Conservation (phyloP, 1,140 invertebrate species). For the Neuroterus valhalla region DNA sequence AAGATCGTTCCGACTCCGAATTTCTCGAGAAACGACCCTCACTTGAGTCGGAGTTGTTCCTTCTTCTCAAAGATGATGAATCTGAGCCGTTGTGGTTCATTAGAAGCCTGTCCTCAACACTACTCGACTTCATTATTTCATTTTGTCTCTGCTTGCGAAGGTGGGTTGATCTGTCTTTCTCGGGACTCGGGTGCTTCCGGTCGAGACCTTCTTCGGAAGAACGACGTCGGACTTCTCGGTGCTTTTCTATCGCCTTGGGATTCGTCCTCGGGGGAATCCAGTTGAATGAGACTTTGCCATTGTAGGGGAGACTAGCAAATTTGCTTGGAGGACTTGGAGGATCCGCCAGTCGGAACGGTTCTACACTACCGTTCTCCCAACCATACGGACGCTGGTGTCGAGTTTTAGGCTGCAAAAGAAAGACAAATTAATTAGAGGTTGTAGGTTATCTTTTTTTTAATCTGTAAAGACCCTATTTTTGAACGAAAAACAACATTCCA, state of each 20-base stretch:
- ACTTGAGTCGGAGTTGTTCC: conserved; percentile 70
- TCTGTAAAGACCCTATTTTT: no score
- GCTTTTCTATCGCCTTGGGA: conserved; percentile 82
- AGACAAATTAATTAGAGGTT: neutral
- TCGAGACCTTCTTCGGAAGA: conserved; percentile 67
- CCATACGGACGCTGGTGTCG: conserved; percentile 83
- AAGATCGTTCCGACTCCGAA: conserved; percentile 69
- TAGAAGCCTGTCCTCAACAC: conserved; percentile 65
- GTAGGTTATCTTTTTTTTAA: no score
- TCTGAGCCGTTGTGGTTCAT: conserved; percentile 61
- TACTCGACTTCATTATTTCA: conserved; percentile 72
- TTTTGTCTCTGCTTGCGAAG: conserved; percentile 63
- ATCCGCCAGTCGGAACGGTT: conserved; percentile 74
- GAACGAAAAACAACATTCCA: no score
- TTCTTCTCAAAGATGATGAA: conserved; percentile 49
- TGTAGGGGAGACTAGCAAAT: conserved; percentile 81
- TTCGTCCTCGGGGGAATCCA: conserved; percentile 82
- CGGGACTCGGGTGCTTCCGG: conserved; percentile 42
- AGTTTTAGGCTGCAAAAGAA: conserved; percentile 80
- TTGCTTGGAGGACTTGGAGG: conserved; percentile 77
- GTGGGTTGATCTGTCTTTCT: conserved; percentile 51
- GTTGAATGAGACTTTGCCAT: conserved; percentile 71
- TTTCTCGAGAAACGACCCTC: conserved; percentile 70
- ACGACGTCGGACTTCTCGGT: conserved; percentile 84
- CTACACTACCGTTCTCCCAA: conserved; percentile 78